phyloP scores from a whole-genome alignment of 2,888 invertebrate species.

The Hylaea fasciaria region DNA sequence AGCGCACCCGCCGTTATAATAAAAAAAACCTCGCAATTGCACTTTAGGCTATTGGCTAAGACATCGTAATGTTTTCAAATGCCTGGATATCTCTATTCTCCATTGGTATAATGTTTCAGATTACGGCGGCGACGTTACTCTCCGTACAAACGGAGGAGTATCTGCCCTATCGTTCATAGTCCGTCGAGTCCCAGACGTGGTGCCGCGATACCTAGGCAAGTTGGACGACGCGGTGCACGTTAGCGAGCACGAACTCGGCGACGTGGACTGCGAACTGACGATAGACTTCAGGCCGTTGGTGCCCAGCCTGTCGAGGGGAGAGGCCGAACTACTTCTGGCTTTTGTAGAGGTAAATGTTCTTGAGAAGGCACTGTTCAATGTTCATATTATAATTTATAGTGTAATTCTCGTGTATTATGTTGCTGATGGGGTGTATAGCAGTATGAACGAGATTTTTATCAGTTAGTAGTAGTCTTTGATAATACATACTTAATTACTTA shows the following conservation, averaged over 20 bases:
- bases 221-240: constrained; percentile 91
- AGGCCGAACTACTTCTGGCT: constrained; percentile 88
- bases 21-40: too few species aligned
- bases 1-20: too few species aligned
- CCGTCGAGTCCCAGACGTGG: constrained; percentile 92
- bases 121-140: constrained; percentile 92
- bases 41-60: too few species aligned
- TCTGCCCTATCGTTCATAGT: constrained; percentile 93
- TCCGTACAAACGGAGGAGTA: constrained; percentile 91
- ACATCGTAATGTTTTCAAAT: too few species aligned
- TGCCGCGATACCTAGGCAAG: constrained; percentile 88
- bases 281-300: constrained; percentile 85
- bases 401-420: neutral
- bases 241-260: constrained; percentile 93
- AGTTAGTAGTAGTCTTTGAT: too few species aligned
- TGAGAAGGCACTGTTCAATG: neutral
- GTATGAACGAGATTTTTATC: too few species aligned
- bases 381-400: too few species aligned
- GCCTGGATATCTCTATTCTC: too few species aligned
- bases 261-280: constrained; percentile 93
- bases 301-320: constrained; percentile 86
- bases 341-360: constrained; percentile 85
- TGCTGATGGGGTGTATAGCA: too few species aligned
- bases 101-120: constrained; percentile 68
- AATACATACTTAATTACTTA: too few species aligned